Percentiles rank a stretch among this genome's conserved stretches.
These are phyloP conservation scores for Smittia aterrima DNA, from an alignment of 2,888 invertebrate species.

Conservation along the genomic window DNA sequence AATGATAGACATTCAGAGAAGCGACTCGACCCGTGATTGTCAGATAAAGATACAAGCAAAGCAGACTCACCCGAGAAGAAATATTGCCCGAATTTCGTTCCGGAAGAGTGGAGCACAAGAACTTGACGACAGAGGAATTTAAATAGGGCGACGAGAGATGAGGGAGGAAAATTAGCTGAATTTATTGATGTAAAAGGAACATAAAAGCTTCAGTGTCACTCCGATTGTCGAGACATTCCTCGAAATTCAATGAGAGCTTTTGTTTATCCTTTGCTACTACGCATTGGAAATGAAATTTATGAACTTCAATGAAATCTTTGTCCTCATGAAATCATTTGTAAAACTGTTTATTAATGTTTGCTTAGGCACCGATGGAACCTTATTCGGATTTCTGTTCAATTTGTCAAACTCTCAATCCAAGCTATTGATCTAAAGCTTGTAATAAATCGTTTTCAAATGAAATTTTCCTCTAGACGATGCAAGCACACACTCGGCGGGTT, in stretches of 20 bases:
- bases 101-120: not conserved
- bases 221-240: no score
- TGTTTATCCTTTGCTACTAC: no score
- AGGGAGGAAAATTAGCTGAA: not conserved
- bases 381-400: conserved; percentile 9
- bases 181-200: no score
- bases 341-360: not conserved
- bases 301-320: no score
- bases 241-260: no score
- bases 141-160: not conserved
- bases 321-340: not conserved
- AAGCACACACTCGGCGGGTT: not conserved
- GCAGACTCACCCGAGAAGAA: not conserved
- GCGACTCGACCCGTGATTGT: conserved; percentile 17
- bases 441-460: conserved; percentile 22
- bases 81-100: not conserved
- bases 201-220: no score
- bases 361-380: not conserved
- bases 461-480: not conserved
- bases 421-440: conserved; percentile 10
- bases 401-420: not conserved
- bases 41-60: conserved; percentile 17
- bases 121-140: conserved; percentile 2
- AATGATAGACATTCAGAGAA: not conserved
- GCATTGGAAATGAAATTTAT: no score